Evolutionary conservation across 2,888 invertebrate genomes (phyloP), one percentile per base, ranked within the genome.

Genomic region (Chalcis sispes): DNA sequence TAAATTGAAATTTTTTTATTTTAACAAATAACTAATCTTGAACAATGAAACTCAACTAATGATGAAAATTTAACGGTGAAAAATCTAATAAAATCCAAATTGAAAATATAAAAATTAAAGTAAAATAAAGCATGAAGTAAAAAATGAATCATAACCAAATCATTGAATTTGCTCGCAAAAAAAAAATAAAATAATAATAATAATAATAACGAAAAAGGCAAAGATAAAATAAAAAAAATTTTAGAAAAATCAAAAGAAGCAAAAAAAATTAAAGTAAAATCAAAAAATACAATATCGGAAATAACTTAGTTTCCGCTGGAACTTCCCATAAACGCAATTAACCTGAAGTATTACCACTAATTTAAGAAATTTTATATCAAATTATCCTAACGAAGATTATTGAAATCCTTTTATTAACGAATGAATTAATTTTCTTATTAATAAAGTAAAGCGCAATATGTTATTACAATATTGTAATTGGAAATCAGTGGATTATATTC

Each of bases 401-500:
- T 32, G 0, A 58, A 58, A 36, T 27, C 4, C 40, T 56, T 54
- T 62, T 29, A 5, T 67, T 23, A 50, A 18, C 52, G 29, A 64
- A 52, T 42, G 62, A 58, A 61, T 67, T 67, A 76, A 77, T 42
- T 64, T 72, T 64, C 46, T 36, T 7, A 36, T 67, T 50, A 32
- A 69, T 69, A 69, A 46, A 66, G 36, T 27, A 42, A 50, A 32
- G 59, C 13, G 18, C 27, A 15, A 15, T 72, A 32, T 13, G 7
- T 25, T 50, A 36, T 40, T 54, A 50, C 15, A 27, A 29, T 64
- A 65, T 70, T 46, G 64, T 72, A 73, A 46, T 69, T 77, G 77
- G 77, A 77, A 77, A 77, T 73, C 77, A 77, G 52, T 77, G 72
- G 77, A 77, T 77, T 77, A 50, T 64, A 52, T 54, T 77, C 77